Evolutionary conservation across 1,140 invertebrate genomes (phyloP).

Genomic region (Tetragonula clypearis): DNA sequence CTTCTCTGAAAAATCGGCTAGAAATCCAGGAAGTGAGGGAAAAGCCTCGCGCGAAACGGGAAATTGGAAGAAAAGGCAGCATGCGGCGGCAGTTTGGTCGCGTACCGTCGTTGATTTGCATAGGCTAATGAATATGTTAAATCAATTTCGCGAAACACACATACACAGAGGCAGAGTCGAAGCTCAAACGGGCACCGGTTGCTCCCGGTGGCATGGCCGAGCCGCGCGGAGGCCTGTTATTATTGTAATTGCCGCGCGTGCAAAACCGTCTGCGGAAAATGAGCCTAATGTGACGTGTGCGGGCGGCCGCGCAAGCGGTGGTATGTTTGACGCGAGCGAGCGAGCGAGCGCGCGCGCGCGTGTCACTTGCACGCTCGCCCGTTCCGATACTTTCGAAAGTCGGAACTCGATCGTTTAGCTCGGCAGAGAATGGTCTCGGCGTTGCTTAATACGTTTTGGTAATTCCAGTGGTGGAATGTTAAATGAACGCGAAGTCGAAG

Average conservation of each 20-base stretch:
- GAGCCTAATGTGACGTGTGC: conserved; percentile 79
- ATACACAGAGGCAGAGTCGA: conserved; percentile 61
- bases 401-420: neutral
- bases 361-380: conserved; percentile 4
- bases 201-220: conserved; percentile 61
- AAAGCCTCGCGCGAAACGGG: neutral
- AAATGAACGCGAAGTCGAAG: neutral
- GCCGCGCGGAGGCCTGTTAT: conserved; percentile 76
- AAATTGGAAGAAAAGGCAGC: neutral
- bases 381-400: neutral
- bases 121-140: conserved; percentile 81
- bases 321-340: conserved; percentile 10
- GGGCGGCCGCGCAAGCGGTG: conserved; percentile 54
- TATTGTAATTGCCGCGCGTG: conserved; percentile 81
- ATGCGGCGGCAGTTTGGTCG: conserved; percentile 6
- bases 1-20: neutral
- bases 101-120: conserved; percentile 73
- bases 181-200: conserved; percentile 55
- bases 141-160: conserved; percentile 79
- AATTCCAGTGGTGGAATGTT: neutral
- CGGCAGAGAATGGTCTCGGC: neutral
- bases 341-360: conserved; percentile 4
- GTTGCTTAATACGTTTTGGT: neutral
- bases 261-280: conserved; percentile 81
- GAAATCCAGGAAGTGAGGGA: neutral